phyloP scores from a whole-genome alignment of 2,888 invertebrate genomes.

The Achlya flavicornis region DNA sequence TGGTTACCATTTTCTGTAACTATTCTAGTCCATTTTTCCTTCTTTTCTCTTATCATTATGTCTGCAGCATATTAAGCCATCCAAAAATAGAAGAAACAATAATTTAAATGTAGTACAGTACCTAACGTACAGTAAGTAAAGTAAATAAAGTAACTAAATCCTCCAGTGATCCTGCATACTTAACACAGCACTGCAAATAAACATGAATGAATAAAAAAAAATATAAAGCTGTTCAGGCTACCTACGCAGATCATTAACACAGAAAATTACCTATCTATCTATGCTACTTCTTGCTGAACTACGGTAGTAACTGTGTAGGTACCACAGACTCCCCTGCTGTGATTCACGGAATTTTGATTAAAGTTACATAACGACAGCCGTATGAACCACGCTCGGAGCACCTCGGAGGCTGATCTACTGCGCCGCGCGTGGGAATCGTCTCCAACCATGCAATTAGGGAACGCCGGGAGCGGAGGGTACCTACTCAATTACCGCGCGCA shows the following conservation, averaged over 20 bases:
- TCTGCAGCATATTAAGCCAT: too few species aligned
- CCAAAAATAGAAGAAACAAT: too few species aligned
- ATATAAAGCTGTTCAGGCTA: background rate
- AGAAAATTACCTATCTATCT: background rate
- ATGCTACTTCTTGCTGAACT: constrained; percentile 15
- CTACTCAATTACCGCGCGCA: constrained; percentile 68
- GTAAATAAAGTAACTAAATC: too few species aligned
- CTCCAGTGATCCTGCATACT: too few species aligned
- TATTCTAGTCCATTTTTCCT: too few species aligned
- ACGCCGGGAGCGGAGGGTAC: constrained; percentile 71
- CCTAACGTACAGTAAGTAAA: too few species aligned
- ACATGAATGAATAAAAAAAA: background rate
- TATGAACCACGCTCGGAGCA: constrained; percentile 34
- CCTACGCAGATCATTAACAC: background rate
- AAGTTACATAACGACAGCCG: constrained; percentile 59
- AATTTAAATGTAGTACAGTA: too few species aligned
- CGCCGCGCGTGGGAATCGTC: constrained; percentile 71
- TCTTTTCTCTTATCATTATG: too few species aligned
- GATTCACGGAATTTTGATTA: constrained; percentile 67
- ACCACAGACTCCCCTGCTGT: constrained; percentile 24
- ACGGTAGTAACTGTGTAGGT: constrained; percentile 14
- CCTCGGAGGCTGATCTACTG: constrained; percentile 51
- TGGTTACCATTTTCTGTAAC: too few species aligned
- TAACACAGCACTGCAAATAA: background rate
- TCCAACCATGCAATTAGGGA: constrained; percentile 74